Evolutionary conservation across 2,797 vertebrate genomes (phyloP).

Genomic region (Monodelphis domestica): DNA sequence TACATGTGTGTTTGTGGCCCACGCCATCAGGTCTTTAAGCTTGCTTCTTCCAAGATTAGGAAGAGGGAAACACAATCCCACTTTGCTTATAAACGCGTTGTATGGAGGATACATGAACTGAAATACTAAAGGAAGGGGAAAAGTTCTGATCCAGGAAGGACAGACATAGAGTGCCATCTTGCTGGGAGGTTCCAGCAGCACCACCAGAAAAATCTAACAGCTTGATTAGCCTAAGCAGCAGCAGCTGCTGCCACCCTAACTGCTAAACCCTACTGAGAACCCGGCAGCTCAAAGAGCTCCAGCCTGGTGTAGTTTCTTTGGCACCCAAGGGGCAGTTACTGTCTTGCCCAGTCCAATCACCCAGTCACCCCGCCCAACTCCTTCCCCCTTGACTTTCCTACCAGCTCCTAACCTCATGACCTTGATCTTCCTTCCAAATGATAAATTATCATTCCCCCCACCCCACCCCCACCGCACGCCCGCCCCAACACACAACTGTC

Average conservation of each 20-base stretch:
- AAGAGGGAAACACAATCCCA: background rate
- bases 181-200: slow-evolving; percentile 49
- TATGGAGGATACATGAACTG: background rate
- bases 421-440: slow-evolving; percentile 7
- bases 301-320: slow-evolving; percentile 4
- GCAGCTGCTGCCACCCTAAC: background rate
- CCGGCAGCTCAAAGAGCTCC: background rate
- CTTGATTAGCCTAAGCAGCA: background rate
- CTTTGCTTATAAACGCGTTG: background rate
- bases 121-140: background rate
- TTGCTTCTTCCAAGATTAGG: background rate
- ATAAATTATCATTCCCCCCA: slow-evolving; percentile 40
- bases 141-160: background rate
- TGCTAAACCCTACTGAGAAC: background rate
- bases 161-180: slow-evolving; percentile 61
- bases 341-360: background rate
- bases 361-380: background rate
- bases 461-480: too few relatives aligned
- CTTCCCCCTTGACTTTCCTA: background rate
- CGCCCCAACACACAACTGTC: background rate
- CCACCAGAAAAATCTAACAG: background rate
- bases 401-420: background rate
- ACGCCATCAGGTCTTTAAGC: background rate
- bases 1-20: background rate
- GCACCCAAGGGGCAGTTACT: background rate